phyloP scores from a whole-genome alignment of 1,140 invertebrate species.

The Anthonomus grandis region DNA sequence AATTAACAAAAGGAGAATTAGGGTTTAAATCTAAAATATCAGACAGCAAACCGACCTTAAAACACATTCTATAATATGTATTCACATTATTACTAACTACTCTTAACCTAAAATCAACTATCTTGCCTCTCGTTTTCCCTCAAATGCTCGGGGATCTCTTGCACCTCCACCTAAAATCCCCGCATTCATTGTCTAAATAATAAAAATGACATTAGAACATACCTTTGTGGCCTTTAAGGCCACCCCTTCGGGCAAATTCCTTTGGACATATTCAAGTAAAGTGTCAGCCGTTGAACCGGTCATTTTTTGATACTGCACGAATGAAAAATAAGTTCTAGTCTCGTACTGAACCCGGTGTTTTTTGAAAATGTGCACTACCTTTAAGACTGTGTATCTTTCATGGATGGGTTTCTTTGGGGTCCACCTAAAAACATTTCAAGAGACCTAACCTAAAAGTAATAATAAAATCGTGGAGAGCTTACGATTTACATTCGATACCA shows the following conservation, averaged over 20 bases:
- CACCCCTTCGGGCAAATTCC: conserved; percentile 96
- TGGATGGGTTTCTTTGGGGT: conserved; percentile 68
- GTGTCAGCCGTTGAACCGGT: conserved; percentile 96
- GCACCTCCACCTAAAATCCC: conserved; percentile 18
- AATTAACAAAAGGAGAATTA: too few species aligned
- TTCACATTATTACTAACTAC: too few species aligned
- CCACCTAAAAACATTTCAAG: conserved; percentile 56
- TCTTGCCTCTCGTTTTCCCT: too few species aligned
- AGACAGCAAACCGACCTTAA: too few species aligned
- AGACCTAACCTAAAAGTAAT: background rate
- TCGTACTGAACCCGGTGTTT: conserved; percentile 97
- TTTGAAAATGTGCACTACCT: conserved; percentile 88
- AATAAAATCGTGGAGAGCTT: conserved; percentile 53
- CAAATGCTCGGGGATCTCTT: conserved; percentile 13
- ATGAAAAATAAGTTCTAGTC: conserved; percentile 86
- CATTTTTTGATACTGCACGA: conserved; percentile 76
- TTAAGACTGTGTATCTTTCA: conserved; percentile 75
- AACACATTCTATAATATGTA: too few species aligned
- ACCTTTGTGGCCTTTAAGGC: conserved; percentile 91
- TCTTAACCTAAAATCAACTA: too few species aligned
- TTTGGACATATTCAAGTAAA: conserved; percentile 92
- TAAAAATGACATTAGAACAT: conserved; percentile 3
- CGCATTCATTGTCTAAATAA: background rate
- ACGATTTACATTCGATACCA: conserved; percentile 69
- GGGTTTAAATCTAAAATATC: too few species aligned